Conservation (phyloP, 1,140 invertebrate species). For the Meteorus sp. region DNA sequence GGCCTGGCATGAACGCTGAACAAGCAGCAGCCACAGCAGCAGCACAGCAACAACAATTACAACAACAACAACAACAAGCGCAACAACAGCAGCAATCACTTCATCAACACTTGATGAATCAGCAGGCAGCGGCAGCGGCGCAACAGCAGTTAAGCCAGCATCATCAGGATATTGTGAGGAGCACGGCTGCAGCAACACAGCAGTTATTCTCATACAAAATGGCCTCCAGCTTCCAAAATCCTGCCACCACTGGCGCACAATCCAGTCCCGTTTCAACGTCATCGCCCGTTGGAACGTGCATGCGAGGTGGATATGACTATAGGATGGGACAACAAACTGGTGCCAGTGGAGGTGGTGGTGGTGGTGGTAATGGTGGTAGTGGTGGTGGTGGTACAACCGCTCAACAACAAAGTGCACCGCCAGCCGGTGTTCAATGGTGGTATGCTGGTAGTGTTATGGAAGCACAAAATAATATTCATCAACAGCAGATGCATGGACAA, state of each 20-base stretch:
- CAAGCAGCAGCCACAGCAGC: too few relatives aligned
- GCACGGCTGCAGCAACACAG: constrained; percentile 67
- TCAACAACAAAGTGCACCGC: constrained; percentile 56
- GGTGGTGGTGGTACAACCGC: constrained; percentile 28
- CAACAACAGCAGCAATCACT: constrained; percentile 50
- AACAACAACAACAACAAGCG: constrained; percentile 47
- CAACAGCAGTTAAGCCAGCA: constrained; percentile 51
- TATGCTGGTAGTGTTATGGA: constrained; percentile 60
- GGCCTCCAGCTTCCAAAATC: constrained; percentile 77
- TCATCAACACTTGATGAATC: constrained; percentile 59
- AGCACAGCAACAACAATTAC: constrained; percentile 54
- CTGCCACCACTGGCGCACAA: constrained; percentile 60
- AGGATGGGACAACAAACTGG: constrained; percentile 48
- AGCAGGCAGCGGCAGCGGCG: constrained; percentile 55
- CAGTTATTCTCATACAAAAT: constrained; percentile 83
- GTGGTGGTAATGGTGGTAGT: constrained; percentile 42
- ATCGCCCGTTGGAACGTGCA: constrained; percentile 53
- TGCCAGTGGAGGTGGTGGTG: constrained; percentile 32
- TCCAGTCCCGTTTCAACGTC: constrained; percentile 57
- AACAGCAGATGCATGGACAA: constrained; percentile 60
- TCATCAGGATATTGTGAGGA: constrained; percentile 57
- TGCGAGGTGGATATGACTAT: constrained; percentile 64
- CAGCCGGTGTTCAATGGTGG: constrained; percentile 70
- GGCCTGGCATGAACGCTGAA: constrained; percentile 49
- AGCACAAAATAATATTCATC: constrained; percentile 60